These are phyloP conservation scores for Xanthorhoe designata DNA, from an alignment of 2,888 invertebrate genomes.

Conservation along the genomic window DNA sequence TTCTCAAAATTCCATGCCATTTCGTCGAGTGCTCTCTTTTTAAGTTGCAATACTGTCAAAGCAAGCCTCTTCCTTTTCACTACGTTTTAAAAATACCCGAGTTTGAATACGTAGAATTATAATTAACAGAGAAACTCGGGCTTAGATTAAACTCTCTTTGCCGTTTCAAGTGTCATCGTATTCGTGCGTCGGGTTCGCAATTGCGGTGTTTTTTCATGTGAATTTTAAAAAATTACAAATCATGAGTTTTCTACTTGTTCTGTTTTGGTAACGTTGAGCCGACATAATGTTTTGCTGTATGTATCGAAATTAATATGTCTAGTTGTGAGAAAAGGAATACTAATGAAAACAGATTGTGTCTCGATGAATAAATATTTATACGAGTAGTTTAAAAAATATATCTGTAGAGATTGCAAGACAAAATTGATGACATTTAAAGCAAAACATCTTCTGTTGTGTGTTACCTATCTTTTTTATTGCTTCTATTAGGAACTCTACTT, in stretches of 20 bases:
- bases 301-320: too few relatives aligned
- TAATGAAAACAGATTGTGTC: too few relatives aligned
- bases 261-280: not conserved
- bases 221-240: constrained; percentile 15
- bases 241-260: not conserved
- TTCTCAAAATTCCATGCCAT: constrained; percentile 34
- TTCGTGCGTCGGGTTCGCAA: constrained; percentile 55
- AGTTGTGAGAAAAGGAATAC: too few relatives aligned
- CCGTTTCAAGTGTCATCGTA: constrained; percentile 68
- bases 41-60: constrained; percentile 72
- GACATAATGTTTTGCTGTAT: not conserved
- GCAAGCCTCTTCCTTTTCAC: constrained; percentile 79
- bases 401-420: not conserved
- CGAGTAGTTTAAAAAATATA: too few relatives aligned
- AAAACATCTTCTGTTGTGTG: not conserved
- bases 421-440: not conserved
- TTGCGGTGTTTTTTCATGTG: constrained; percentile 25
- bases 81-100: constrained; percentile 66
- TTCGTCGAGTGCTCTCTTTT: constrained; percentile 50
- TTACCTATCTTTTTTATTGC: not conserved
- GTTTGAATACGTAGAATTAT: constrained; percentile 60
- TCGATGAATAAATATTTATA: too few relatives aligned
- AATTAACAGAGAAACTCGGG: constrained; percentile 71
- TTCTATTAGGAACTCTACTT: not conserved
- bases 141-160: constrained; percentile 71